A percentile compares a stretch with the other conserved stretches of the same genome.
These are phyloP conservation scores for Linnaemya tessellans DNA, from an alignment of 2,888 invertebrate species.

Conservation along the genomic window DNA sequence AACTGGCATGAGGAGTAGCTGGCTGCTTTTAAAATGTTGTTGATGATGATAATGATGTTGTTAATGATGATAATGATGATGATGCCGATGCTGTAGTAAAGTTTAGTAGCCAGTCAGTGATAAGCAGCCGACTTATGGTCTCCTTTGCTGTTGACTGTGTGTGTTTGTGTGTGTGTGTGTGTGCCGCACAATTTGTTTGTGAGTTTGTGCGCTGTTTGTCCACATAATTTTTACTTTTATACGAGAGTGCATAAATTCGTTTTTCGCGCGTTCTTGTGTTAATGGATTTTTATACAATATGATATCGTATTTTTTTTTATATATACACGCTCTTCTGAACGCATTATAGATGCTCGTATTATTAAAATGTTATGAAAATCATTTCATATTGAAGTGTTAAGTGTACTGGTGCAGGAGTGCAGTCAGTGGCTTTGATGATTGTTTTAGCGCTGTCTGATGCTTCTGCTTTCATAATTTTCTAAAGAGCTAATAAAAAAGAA, in stretches of 20 bases:
- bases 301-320: constrained; percentile 12
- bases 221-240: constrained; percentile 33
- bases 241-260: constrained; percentile 48
- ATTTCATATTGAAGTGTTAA: constrained; percentile 39
- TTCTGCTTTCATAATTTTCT: neutral
- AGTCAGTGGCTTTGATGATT: neutral
- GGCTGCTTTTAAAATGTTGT: constrained; percentile 32
- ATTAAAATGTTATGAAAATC: constrained; percentile 60
- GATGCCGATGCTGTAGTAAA: constrained; percentile 19
- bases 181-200: neutral
- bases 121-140: neutral
- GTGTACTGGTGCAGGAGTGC: constrained; percentile 5
- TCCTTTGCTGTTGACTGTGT: neutral
- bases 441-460: neutral
- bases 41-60: constrained; percentile 18
- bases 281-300: constrained; percentile 60
- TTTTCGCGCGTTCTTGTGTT: constrained; percentile 49
- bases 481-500: constrained; percentile 6
- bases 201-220: neutral
- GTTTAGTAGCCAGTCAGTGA: constrained; percentile 3
- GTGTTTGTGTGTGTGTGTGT: too few species aligned
- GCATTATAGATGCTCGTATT: constrained; percentile 34
- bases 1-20: constrained; percentile 26
- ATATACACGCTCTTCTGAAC: neutral
- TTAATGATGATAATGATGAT: neutral